These are phyloP conservation scores for Forbesichthys papilliferus DNA, from an alignment of 2,113 vertebrate genomes.

Conservation along the genomic window DNA sequence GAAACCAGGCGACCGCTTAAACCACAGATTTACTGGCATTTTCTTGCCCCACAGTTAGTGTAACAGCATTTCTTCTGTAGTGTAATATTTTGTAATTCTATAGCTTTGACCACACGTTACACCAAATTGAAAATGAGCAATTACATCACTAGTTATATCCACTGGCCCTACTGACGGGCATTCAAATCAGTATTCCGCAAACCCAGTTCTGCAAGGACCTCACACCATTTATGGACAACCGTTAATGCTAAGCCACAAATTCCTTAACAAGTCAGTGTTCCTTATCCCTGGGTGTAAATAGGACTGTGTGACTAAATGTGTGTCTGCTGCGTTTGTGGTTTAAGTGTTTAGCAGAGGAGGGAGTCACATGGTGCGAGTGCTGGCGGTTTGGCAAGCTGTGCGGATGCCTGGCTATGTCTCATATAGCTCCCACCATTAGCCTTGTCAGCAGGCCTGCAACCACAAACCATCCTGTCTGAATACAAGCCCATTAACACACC, in stretches of 20 bases:
- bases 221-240: background rate
- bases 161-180: background rate
- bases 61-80: background rate
- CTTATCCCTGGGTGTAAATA: slow-evolving; percentile 45
- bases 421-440: slow-evolving; percentile 58
- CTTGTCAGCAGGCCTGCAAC: slow-evolving; percentile 65
- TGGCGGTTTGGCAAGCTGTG: slow-evolving; percentile 38
- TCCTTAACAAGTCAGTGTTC: slow-evolving; percentile 41
- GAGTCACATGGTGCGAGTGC: slow-evolving; percentile 18
- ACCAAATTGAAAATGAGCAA: background rate
- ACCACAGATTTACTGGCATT: slow-evolving; percentile 9
- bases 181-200: background rate
- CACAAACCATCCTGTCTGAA: slow-evolving; percentile 58
- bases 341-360: slow-evolving; percentile 46
- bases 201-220: background rate
- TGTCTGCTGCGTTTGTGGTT: slow-evolving; percentile 60
- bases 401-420: slow-evolving; percentile 39
- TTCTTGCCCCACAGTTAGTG: background rate
- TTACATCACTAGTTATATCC: background rate
- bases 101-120: background rate
- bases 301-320: slow-evolving; percentile 40
- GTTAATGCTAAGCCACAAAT: slow-evolving; percentile 20
- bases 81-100: slow-evolving; percentile 1
- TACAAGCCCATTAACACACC: slow-evolving; percentile 51
- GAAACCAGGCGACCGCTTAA: background rate